Conservation (phyloP, 1,140 invertebrate species). For the Lanistes nyassanus region DNA sequence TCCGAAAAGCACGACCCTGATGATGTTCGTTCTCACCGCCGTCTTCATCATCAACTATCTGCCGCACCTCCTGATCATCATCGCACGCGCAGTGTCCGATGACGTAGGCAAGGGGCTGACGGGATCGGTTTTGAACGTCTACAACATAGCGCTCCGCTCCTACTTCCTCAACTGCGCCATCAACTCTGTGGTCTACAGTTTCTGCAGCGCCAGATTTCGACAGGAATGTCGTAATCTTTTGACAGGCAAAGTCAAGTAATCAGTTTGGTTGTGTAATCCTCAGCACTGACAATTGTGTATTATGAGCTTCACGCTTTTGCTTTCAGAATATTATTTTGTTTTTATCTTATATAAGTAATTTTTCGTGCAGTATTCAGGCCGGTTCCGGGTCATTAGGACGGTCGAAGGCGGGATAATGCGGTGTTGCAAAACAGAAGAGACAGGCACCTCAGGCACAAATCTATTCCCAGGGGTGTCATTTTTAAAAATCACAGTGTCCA, state of each 20-base stretch:
- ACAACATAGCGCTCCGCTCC: constrained; percentile 53
- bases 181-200: constrained; percentile 57
- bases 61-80: constrained; percentile 47
- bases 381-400: too few relatives aligned
- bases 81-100: constrained; percentile 38
- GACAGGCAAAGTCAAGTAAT: constrained; percentile 2
- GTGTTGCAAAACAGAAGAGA: too few relatives aligned
- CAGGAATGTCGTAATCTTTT: constrained; percentile 30
- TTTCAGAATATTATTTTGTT: too few relatives aligned
- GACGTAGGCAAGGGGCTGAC: constrained; percentile 29
- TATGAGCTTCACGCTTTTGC: too few relatives aligned
- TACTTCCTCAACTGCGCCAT: constrained; percentile 52
- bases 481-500: too few relatives aligned
- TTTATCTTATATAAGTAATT: too few relatives aligned
- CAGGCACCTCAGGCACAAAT: too few relatives aligned
- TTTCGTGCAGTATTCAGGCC: too few relatives aligned
- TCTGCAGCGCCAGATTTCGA: constrained; percentile 52
- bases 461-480: too few relatives aligned
- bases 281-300: too few relatives aligned
- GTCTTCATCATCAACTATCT: constrained; percentile 55
- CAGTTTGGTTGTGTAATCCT: too few relatives aligned
- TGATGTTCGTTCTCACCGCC: constrained; percentile 54
- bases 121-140: constrained; percentile 34
- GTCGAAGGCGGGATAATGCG: too few relatives aligned
- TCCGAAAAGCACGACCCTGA: constrained; percentile 41